Base-by-base conservation (phyloP, 2,888 invertebrate genomes). In the Caprella mutica region DNA sequence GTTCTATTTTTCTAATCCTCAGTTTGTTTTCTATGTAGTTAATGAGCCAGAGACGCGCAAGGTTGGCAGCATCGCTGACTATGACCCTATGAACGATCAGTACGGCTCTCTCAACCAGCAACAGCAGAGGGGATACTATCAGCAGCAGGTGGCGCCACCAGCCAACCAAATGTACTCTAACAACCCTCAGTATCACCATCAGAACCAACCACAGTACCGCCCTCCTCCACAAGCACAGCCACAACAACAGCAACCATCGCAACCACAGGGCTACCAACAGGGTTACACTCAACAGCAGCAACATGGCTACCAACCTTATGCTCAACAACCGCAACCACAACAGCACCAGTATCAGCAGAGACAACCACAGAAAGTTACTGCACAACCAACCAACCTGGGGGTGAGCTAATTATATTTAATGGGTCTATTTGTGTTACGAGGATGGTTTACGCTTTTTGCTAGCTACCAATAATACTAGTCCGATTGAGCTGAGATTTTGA, bases 71-170 rank as follows among this genome's bases (percentile, higher is more conserved):
- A 86, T 94, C 65, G 84, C 87, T 29, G 93, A 94, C 72, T 85
- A 96, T 72, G 96, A 97, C 75, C 96, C 96, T 2, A 80, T 94
- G 54, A 92, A 87, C 74, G 86, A 89, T 65, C 82, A 86, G 69
- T 87, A 86, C 72, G 86, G 87, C 50, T 84, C 86, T 21, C 70
- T 81, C 63, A 77, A 75, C 66, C 70, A 71, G 56, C 71, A 70
- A 46, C 71, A 69, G 46, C 71, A 70, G n/a, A n/a, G n/a, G n/a
- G n/a, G n/a, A n/a, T n/a, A n/a, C n/a, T n/a, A n/a, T 21, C 72
- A 72, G 26, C 69, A 69, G 61, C 65, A 59, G 27, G 52, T 58
- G 17, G 35, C n/a, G 54, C 58, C 24, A 61, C 54, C 21, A 59
- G 61, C 53, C n/a, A n/a, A n/a, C n/a, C n/a, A n/a, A n/a, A n/a